A percentile compares a stretch with the other conserved stretches of the same genome.
Conservation (phyloP, 2,113 vertebrate species). For the Procavia capensis region DNA sequence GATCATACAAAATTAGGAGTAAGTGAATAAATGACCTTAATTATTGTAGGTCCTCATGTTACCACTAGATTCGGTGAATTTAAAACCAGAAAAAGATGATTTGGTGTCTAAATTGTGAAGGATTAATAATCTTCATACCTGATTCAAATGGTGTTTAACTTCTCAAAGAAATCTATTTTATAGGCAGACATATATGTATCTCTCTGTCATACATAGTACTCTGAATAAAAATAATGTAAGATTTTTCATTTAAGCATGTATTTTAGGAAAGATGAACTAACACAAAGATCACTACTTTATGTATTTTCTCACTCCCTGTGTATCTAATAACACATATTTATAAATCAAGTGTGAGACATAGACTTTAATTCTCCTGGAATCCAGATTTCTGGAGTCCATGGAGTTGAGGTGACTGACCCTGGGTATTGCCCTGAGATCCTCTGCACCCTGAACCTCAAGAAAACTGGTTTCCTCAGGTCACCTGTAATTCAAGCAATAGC, state of each 20-base stretch:
- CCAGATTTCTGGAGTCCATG: background rate
- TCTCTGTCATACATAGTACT: background rate
- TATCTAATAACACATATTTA: background rate
- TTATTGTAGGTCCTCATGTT: background rate
- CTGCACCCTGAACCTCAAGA: background rate
- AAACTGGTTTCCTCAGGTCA: background rate
- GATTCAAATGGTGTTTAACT: background rate
- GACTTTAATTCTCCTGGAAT: background rate
- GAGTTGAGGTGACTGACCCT: too few species aligned
- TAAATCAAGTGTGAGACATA: background rate
- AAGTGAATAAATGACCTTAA: background rate
- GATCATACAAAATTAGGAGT: background rate
- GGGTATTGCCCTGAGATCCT: background rate
- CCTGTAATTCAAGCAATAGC: too few species aligned
- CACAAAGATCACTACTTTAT: background rate
- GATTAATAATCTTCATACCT: background rate
- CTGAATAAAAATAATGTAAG: slow-evolving; percentile 12
- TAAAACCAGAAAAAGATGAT: background rate
- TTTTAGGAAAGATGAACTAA: background rate
- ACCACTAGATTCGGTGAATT: background rate
- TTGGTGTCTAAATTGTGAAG: slow-evolving; percentile 18
- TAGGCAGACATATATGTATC: background rate
- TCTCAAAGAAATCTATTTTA: background rate
- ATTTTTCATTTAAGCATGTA: background rate
- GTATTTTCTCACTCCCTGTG: background rate